phyloP scores from a whole-genome alignment of 2,888 invertebrate species.

The Aspidiotus rigidus region DNA sequence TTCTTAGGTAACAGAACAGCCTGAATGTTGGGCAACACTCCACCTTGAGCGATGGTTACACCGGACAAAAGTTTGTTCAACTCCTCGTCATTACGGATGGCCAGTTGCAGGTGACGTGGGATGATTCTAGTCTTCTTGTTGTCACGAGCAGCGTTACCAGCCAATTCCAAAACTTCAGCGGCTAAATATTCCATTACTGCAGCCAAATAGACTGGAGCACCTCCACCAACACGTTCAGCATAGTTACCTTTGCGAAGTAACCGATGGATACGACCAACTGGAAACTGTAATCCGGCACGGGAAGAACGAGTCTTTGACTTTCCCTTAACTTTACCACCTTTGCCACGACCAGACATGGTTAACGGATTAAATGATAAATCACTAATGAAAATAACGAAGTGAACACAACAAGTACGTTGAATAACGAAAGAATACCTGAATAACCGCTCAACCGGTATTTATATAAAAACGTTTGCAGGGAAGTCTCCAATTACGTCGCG shows the following conservation, averaged over 20 bases:
- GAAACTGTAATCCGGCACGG: conserved; percentile 50
- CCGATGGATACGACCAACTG: conserved; percentile 52
- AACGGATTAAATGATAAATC: conserved; percentile 50
- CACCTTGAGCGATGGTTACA: conserved; percentile 76
- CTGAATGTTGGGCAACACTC: conserved; percentile 57
- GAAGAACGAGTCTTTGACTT: conserved; percentile 49
- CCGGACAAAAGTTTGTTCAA: conserved; percentile 64
- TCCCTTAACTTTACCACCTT: conserved; percentile 43
- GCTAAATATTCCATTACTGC: conserved; percentile 57
- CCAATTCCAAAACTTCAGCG: conserved; percentile 58
- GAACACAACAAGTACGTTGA: too few species aligned
- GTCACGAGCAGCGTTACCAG: conserved; percentile 54
- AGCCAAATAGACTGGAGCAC: conserved; percentile 50
- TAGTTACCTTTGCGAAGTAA: conserved; percentile 53
- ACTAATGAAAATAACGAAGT: too few species aligned
- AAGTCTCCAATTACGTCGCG: too few species aligned
- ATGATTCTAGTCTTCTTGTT: conserved; percentile 64
- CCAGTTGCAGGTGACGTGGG: conserved; percentile 68
- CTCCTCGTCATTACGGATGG: conserved; percentile 76
- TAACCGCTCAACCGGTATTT: too few species aligned
- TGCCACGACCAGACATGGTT: conserved; percentile 44
- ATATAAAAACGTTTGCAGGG: too few species aligned
- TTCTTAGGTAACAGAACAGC: conserved; percentile 34
- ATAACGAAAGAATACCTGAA: too few species aligned
- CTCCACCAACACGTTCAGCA: conserved; percentile 50